phyloP scores from a whole-genome alignment of 1,140 invertebrate genomes.

The Agrypnia vestita region DNA sequence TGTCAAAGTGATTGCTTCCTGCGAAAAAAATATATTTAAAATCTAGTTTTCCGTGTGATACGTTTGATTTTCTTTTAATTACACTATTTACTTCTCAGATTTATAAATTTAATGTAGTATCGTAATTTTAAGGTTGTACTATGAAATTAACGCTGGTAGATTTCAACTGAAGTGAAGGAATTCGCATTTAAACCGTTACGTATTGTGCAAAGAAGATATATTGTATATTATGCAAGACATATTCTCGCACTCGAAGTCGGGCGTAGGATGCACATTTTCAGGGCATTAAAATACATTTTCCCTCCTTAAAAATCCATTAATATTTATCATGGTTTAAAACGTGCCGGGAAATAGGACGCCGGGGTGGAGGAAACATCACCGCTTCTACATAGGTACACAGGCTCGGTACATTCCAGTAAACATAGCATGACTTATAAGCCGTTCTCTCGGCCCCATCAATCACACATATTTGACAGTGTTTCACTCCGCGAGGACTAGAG shows the following conservation, averaged over 20 bases:
- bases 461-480: slow-evolving; percentile 32
- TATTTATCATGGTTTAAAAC: slow-evolving; percentile 24
- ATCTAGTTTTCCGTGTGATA: too few species aligned
- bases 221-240: not conserved
- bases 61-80: too few species aligned
- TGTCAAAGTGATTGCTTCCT: too few species aligned
- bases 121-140: too few species aligned
- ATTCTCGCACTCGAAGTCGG: not conserved
- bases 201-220: not conserved
- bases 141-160: too few species aligned
- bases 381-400: slow-evolving; percentile 9
- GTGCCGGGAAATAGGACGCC: not conserved
- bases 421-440: slow-evolving; percentile 34
- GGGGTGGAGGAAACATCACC: not conserved
- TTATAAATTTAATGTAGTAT: too few species aligned
- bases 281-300: not conserved
- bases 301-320: slow-evolving; percentile 9
- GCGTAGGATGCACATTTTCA: not conserved
- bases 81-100: too few species aligned
- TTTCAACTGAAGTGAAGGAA: too few species aligned
- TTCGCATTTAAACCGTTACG: too few species aligned
- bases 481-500: slow-evolving; percentile 8
- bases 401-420: slow-evolving; percentile 22
- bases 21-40: too few species aligned
- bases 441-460: slow-evolving; percentile 10